Conservation (phyloP, 1,140 invertebrate genomes). For the Drosophila arawakana region DNA sequence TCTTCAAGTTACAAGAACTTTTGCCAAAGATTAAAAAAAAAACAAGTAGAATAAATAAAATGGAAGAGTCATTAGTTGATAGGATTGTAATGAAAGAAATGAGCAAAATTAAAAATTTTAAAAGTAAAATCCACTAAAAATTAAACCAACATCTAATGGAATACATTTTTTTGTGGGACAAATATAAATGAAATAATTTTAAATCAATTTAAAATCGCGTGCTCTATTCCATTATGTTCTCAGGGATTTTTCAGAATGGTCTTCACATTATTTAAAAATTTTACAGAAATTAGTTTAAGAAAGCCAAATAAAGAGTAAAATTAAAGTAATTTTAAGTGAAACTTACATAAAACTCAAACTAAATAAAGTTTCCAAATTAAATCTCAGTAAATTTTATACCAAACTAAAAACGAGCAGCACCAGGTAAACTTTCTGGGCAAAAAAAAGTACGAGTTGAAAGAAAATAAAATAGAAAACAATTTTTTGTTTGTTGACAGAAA, state of each 20-base stretch:
- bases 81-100: no score
- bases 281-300: no score
- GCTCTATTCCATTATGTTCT: no score
- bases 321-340: background rate
- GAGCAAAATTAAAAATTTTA: no score
- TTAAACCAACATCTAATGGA: no score
- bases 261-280: no score
- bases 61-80: background rate
- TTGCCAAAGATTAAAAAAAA: background rate
- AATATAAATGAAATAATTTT: no score
- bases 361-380: constrained; percentile 9
- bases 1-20: constrained; percentile 33
- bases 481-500: constrained; percentile 1
- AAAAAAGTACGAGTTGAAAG: background rate
- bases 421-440: constrained; percentile 1
- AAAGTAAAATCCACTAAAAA: no score
- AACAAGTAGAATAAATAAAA: constrained; percentile 2
- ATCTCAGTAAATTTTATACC: background rate
- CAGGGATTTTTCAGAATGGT: no score
- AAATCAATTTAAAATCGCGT: no score
- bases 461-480: background rate
- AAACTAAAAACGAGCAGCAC: background rate
- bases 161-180: no score
- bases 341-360: background rate
- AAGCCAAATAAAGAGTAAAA: background rate